Evolutionary conservation across 2,113 vertebrate species (phyloP).

Genomic region (Daboia siamensis): DNA sequence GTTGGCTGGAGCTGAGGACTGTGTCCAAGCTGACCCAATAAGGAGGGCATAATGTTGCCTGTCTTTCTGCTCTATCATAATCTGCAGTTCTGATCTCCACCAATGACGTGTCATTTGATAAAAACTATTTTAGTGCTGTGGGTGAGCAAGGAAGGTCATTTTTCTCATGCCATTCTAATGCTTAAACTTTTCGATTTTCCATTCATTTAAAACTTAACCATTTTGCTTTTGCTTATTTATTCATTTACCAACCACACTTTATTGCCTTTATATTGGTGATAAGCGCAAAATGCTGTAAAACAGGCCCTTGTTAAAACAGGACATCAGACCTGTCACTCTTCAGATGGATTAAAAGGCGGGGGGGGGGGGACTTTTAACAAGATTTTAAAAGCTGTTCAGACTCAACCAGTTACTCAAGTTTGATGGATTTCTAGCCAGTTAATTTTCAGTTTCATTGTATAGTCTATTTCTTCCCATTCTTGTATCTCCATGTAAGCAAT

Average conservation of each 20-base stretch:
- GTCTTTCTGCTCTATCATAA: not conserved
- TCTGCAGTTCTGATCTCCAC: not conserved
- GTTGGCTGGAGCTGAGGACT: not conserved
- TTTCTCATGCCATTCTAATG: not conserved
- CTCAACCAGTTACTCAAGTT: not conserved
- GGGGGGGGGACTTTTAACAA: not conserved
- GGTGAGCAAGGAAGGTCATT: not conserved
- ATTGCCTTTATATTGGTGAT: not conserved
- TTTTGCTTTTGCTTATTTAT: not conserved
- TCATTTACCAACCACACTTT: not conserved
- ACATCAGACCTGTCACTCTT: not conserved
- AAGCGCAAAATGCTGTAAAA: not conserved
- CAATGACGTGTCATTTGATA: not conserved
- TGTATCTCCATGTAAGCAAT: not conserved
- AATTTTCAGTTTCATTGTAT: not conserved
- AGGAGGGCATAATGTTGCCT: not conserved
- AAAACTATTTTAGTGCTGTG: not conserved
- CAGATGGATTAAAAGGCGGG: not conserved
- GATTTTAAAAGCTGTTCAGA: not conserved
- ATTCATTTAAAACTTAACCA: not conserved
- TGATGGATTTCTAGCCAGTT: not conserved
- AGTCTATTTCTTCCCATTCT: not conserved
- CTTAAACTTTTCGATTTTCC: not conserved
- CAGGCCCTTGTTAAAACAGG: not conserved
- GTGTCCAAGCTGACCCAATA: not conserved